A percentile compares a stretch with the other conserved stretches of the same genome.
Conservation (phyloP, 37 sponge, comb jelly and placozoan genomes). For the Cliona cf. orientalis region DNA sequence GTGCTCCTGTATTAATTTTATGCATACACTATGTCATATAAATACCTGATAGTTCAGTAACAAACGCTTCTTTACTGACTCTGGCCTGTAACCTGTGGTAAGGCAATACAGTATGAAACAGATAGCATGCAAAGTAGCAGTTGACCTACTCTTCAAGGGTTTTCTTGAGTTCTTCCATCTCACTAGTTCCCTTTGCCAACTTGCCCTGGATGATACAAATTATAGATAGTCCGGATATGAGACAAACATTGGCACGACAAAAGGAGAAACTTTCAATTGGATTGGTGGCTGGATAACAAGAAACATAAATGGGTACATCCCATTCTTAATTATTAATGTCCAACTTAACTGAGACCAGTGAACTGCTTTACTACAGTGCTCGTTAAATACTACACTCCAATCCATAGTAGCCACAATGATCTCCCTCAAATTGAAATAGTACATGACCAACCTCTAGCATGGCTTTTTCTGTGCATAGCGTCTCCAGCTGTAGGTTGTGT, state of each 20-base stretch:
- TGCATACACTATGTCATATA: too few relatives aligned
- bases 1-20: too few relatives aligned
- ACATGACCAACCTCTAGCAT: conserved; percentile 55
- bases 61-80: too few relatives aligned
- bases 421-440: too few relatives aligned
- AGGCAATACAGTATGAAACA: too few relatives aligned
- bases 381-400: not conserved
- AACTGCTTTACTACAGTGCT: not conserved
- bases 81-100: too few relatives aligned
- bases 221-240: not conserved
- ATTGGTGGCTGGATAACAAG: not conserved
- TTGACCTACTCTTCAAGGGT: too few relatives aligned
- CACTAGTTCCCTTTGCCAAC: not conserved
- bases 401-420: not conserved
- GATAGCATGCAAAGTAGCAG: too few relatives aligned
- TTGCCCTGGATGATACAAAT: not conserved
- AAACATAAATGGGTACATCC: not conserved
- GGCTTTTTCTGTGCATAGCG: conserved; percentile 35
- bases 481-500: conserved; percentile 21
- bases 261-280: too few relatives aligned
- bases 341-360: not conserved
- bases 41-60: too few relatives aligned
- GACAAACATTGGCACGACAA: too few relatives aligned
- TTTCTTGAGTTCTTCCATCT: not conserved
- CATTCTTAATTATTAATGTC: not conserved